Conservation (phyloP, 2,888 invertebrate species). For the Cantharis rustica region DNA sequence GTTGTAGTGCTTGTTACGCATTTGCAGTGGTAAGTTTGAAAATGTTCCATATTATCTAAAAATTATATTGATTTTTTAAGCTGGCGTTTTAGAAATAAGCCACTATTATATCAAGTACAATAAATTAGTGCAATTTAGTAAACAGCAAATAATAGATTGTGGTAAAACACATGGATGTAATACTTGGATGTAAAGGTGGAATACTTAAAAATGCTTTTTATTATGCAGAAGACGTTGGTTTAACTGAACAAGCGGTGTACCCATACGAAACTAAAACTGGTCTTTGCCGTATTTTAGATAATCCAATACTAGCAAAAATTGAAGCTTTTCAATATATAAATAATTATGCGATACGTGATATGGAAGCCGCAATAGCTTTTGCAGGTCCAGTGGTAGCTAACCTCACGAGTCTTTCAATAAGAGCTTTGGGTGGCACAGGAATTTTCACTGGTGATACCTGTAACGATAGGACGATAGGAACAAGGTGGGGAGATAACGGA, state of each 20-base stretch:
- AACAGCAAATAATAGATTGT: conserved; percentile 69
- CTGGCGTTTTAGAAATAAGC: too few relatives aligned
- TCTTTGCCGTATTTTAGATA: conserved; percentile 71
- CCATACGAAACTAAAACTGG: conserved; percentile 82
- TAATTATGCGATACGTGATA: conserved; percentile 75
- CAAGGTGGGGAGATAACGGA: conserved; percentile 80
- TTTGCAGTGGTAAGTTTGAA: conserved; percentile 76
- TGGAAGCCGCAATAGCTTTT: conserved; percentile 80
- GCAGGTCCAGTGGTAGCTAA: conserved; percentile 79
- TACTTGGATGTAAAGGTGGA: conserved; percentile 93
- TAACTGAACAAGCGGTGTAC: conserved; percentile 75
- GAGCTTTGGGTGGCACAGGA: not conserved
- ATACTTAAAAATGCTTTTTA: conserved; percentile 82
- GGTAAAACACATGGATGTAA: conserved; percentile 44
- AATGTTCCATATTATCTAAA: not conserved
- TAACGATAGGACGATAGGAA: conserved; percentile 68
- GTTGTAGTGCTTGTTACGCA: conserved; percentile 92
- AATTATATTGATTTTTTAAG: not conserved
- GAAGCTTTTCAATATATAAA: conserved; percentile 67
- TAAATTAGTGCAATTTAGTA: too few relatives aligned
- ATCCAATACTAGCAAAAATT: conserved; percentile 76
- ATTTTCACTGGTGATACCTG: not conserved
- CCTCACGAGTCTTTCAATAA: not conserved
- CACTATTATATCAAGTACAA: too few relatives aligned
- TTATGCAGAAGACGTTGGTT: conserved; percentile 83